Evolutionary conservation across 2,888 invertebrate species (phyloP).

Genomic region (Colostygia pectinataria): DNA sequence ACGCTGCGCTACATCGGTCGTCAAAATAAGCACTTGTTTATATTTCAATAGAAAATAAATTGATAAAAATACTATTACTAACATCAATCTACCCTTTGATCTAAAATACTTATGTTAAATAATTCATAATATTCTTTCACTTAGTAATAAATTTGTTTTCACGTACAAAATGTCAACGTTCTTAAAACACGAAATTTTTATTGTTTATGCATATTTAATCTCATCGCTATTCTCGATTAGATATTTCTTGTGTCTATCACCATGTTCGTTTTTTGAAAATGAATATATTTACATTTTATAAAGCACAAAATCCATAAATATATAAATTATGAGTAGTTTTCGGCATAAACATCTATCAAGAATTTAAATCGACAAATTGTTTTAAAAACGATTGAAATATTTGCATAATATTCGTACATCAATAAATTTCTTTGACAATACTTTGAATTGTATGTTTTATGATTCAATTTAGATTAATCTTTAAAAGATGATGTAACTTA

Average conservation of each 20-base stretch:
- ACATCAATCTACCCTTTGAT: slow-evolving; percentile 22
- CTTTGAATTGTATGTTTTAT: not conserved
- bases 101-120: slow-evolving; percentile 13
- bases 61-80: not conserved
- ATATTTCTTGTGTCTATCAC: slow-evolving; percentile 19
- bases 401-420: not conserved
- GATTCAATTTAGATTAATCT: too few species aligned
- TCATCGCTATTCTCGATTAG: slow-evolving; percentile 17
- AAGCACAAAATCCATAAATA: slow-evolving; percentile 6
- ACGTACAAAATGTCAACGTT: slow-evolving; percentile 29
- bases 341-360: slow-evolving; percentile 9
- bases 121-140: slow-evolving; percentile 20
- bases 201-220: slow-evolving; percentile 27
- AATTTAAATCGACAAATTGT: slow-evolving; percentile 18
- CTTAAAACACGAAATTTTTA: slow-evolving; percentile 27
- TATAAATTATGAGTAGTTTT: slow-evolving; percentile 15
- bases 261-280: slow-evolving; percentile 23
- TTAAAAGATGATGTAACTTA: too few species aligned
- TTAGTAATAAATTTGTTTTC: slow-evolving; percentile 29
- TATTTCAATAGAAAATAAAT: not conserved
- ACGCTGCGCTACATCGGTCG: too few species aligned
- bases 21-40: too few species aligned
- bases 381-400: not conserved
- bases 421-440: slow-evolving; percentile 1
- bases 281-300: slow-evolving; percentile 31